phyloP scores from a whole-genome alignment of 2,888 invertebrate species.

The Apamea monoglypha region DNA sequence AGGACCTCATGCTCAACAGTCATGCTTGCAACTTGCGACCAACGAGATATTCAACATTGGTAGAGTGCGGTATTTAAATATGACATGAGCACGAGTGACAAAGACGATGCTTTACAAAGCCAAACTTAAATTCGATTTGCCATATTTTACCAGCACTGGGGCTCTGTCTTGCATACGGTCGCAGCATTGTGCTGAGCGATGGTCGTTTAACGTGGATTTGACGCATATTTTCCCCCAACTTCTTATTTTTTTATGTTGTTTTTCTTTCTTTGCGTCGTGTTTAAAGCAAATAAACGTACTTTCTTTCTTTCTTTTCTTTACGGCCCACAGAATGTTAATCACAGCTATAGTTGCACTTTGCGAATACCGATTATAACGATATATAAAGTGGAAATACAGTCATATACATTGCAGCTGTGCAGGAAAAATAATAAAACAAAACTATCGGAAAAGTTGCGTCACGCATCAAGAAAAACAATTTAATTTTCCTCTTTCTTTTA shows the following conservation, averaged over 20 bases:
- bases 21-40: neutral
- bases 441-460: slow-evolving; percentile 7
- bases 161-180: too few relatives aligned
- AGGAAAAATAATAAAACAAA: slow-evolving; percentile 20
- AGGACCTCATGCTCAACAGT: neutral
- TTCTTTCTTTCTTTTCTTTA: too few relatives aligned
- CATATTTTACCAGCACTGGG: too few relatives aligned
- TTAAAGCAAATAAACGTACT: too few relatives aligned
- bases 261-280: too few relatives aligned
- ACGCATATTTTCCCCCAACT: too few relatives aligned
- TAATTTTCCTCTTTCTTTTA: slow-evolving; percentile 18
- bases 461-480: neutral
- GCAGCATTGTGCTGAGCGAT: too few relatives aligned
- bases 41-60: neutral
- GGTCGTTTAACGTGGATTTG: too few relatives aligned
- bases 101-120: neutral
- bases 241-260: too few relatives aligned
- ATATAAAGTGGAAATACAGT: neutral
- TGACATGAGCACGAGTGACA: neutral
- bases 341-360: neutral
- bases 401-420: neutral
- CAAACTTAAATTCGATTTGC: neutral
- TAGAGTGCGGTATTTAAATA: neutral
- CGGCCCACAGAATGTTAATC: neutral
- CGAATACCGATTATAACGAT: slow-evolving; percentile 4